Evolutionary conservation across 2,113 vertebrate species (phyloP), one percentile per base, ranked within the genome.

Genomic region (Halichoerus grypus): DNA sequence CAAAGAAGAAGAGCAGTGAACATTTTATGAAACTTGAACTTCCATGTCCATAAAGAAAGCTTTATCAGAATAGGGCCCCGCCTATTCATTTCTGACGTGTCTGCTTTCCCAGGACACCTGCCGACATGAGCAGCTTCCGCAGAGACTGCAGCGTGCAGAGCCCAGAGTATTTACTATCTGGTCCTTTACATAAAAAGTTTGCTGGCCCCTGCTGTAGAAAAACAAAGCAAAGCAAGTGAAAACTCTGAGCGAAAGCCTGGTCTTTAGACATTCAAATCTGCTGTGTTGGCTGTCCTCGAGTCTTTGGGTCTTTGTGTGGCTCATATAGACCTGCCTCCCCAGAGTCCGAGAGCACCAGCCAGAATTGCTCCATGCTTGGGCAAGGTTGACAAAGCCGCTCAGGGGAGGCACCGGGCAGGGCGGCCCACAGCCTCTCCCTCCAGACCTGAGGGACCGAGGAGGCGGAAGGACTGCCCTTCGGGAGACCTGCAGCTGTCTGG

Each of bases 401-500:
- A 49, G 51, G 67, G 55, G 3, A 88, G 88, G 12, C 15, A 33
- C 10, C 7, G 76, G 51, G 39, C 24, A 5, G 42, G 72, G 9
- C 1, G 26, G 28, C 91, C 82, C 33, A 9, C 5, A 22, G 83
- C 53, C 69, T 55, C 77, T 79, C 19, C 39, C 28, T 49, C 33
- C 57, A 57, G 36, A 28, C 65, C 76, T 28, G 59, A 93, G 77
- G 82, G 69, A 31, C 33, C 3, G 31, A 80, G 55, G 42, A 87
- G 31, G 8, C 22, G 57, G 33, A 76, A 51, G 55, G 26, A 53
- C 33, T 59, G 19, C 10, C 28, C 21, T 3, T 42, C 16, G 77
- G 96, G 63, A 82, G 16, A 91, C 69, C 65, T 67, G 39, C 88
- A 90, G 91, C 91, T 97, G 94, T 57, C 71, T 76, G 63, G 39